Percentiles rank a stretch among this genome's conserved stretches.
phyloP scores from a whole-genome alignment of 2,113 vertebrate genomes.

The Reinhardtius hippoglossoides region DNA sequence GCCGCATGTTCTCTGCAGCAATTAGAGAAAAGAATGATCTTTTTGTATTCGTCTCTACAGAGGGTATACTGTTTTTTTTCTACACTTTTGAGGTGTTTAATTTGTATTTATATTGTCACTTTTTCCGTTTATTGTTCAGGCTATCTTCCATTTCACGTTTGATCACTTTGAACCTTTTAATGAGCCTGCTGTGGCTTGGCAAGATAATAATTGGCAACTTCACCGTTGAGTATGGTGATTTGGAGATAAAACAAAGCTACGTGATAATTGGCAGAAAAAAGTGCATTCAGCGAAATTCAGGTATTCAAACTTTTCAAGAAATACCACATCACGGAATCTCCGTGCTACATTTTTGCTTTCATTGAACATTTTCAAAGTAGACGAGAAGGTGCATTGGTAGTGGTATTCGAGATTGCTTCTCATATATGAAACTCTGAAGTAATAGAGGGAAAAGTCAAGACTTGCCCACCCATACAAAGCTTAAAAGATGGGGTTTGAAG shows the following conservation, averaged over 20 bases:
- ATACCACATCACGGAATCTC: not conserved
- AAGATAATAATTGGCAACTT: slow-evolving; percentile 8
- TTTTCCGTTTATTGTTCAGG: not conserved
- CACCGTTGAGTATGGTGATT: slow-evolving; percentile 2
- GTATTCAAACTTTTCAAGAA: not conserved
- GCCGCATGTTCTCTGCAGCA: not conserved
- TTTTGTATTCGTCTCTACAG: not conserved
- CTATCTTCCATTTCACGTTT: not conserved
- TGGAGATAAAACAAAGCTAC: slow-evolving; percentile 9
- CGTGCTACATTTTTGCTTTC: slow-evolving; percentile 18
- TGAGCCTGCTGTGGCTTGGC: slow-evolving; percentile 10
- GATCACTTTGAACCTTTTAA: slow-evolving; percentile 5
- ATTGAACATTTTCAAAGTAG: slow-evolving; percentile 21
- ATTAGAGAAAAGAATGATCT: not conserved
- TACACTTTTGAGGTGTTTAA: slow-evolving; percentile 3
- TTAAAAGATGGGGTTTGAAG: slow-evolving; percentile 31
- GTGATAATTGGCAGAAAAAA: slow-evolving; percentile 12
- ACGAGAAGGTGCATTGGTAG: slow-evolving; percentile 14
- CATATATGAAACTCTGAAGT: slow-evolving; percentile 22
- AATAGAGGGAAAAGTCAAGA: slow-evolving; percentile 43
- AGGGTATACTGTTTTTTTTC: not conserved
- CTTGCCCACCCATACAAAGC: slow-evolving; percentile 38
- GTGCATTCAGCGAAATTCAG: slow-evolving; percentile 13
- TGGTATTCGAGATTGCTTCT: slow-evolving; percentile 34
- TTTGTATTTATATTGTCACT: not conserved